Percentiles rank a stretch among this genome's conserved stretches.
Evolutionary conservation across 2,113 vertebrate species (phyloP).

Genomic region (Ciconia boyciana): DNA sequence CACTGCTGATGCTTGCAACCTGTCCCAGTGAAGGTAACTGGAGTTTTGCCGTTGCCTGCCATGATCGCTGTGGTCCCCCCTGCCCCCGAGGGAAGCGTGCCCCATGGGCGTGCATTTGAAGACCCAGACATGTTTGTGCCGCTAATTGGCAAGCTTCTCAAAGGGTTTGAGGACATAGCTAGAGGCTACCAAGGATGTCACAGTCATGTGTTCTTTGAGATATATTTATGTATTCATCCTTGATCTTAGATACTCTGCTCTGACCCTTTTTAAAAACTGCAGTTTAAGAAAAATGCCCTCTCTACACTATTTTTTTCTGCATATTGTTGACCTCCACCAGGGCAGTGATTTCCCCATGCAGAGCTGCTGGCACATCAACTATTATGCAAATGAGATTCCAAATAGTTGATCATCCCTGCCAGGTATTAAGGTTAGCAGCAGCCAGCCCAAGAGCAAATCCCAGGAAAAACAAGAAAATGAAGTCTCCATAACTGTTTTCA

Average conservation of each 20-base stretch:
- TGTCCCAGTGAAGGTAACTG: not conserved
- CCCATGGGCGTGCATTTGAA: accelerated
- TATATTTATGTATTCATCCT: not conserved
- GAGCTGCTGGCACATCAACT: not conserved
- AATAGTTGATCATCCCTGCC: not conserved
- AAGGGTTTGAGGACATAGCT: not conserved
- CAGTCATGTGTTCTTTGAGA: not conserved
- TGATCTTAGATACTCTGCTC: not conserved
- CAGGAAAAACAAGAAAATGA: slow-evolving; percentile 16
- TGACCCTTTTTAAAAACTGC: slow-evolving; percentile 18
- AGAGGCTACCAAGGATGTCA: not conserved
- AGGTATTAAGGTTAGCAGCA: slow-evolving; percentile 30
- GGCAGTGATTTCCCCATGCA: not conserved
- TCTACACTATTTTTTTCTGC: not conserved
- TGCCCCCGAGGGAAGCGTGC: accelerated
- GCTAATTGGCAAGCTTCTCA: not conserved
- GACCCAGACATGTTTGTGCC: not conserved
- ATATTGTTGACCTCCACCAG: not conserved
- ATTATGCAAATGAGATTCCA: not conserved
- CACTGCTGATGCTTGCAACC: not conserved
- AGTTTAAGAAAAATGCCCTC: not conserved
- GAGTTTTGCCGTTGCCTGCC: not conserved
- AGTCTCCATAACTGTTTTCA: not conserved
- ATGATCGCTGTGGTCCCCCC: accelerated
- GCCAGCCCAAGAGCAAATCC: slow-evolving; percentile 1